Evolutionary conservation across 2,888 invertebrate species (phyloP), one percentile per base, ranked within the genome.

Genomic region (Auanema freiburgensis): DNA sequence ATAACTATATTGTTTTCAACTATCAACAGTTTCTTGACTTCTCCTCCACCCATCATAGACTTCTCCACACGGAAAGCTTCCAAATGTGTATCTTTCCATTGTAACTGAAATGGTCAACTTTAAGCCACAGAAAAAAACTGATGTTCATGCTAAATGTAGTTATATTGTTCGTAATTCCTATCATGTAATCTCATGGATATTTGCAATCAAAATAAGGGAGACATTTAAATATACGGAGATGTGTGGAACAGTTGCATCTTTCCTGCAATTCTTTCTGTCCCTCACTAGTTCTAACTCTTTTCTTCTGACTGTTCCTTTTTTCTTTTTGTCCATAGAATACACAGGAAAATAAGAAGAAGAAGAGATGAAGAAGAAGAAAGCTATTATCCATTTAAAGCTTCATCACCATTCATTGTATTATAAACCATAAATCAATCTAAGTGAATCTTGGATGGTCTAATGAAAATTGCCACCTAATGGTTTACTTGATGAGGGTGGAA

Each of bases 11-110:
- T 8, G 8, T 33, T 33, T 3, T 8, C 33, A 33, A 8, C 8
- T 3, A 33, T 33, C 33, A 33, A 8, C 33, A 33, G 8, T 33
- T 33, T 33, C 33, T 33, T 33, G 8, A 33, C 33, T 8, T 33
- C 33, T 33, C 33, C 46, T 5, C 46, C 46, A 21, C 16, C 21
- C 46, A 16, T 18, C 21, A 46, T 46, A 46, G 46, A 46, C 8
- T 46, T 18, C 46, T 46, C 46, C 10, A 21, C 46, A 3, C 46
- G 21, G 46, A 46, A 46, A 21, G 16, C 18, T 16, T 51, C 52
- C 53, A 59, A n/a, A 23, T 60, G 50, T 1, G 16, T 6, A 12
- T 56, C 50, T 14, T n/a, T 49, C 62, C 56, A 62, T 50, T 62
- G 55, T 25, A 62, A 23, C 62, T 62, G 56, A 41, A 62, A 62